Percentiles rank a stretch among this genome's conserved stretches.
Evolutionary conservation across 2,888 invertebrate species (phyloP).

Genomic region (Serripes groenlandicus): DNA sequence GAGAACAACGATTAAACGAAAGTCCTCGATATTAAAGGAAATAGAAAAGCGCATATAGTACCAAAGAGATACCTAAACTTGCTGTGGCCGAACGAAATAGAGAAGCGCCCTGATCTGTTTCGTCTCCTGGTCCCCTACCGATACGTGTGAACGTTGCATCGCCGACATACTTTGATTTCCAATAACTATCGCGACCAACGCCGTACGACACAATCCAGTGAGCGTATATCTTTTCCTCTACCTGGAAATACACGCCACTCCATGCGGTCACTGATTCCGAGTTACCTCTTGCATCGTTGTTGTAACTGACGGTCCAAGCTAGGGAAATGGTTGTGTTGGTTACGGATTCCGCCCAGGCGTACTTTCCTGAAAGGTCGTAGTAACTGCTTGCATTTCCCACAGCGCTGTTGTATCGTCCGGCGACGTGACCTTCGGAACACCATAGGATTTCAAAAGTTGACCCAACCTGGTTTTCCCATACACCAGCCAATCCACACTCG

Average conservation of each 20-base stretch:
- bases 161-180: neutral
- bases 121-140: too few relatives aligned
- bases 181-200: conserved; percentile 14
- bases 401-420: neutral
- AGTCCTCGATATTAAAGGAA: too few relatives aligned
- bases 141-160: neutral
- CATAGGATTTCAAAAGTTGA: neutral
- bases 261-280: neutral
- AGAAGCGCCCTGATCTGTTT: too few relatives aligned
- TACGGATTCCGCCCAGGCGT: neutral
- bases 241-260: neutral
- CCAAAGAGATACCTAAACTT: too few relatives aligned
- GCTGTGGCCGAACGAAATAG: too few relatives aligned
- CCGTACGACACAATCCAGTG: neutral
- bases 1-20: too few relatives aligned
- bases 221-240: neutral
- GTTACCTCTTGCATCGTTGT: neutral
- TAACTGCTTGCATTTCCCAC: neutral
- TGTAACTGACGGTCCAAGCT: neutral
- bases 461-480: neutral
- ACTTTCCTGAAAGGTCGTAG: neutral
- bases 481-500: neutral
- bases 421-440: neutral
- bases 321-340: neutral
- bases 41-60: too few relatives aligned